Evolutionary conservation across 1,140 invertebrate species (phyloP).

Genomic region (Anoplophora glabripennis): DNA sequence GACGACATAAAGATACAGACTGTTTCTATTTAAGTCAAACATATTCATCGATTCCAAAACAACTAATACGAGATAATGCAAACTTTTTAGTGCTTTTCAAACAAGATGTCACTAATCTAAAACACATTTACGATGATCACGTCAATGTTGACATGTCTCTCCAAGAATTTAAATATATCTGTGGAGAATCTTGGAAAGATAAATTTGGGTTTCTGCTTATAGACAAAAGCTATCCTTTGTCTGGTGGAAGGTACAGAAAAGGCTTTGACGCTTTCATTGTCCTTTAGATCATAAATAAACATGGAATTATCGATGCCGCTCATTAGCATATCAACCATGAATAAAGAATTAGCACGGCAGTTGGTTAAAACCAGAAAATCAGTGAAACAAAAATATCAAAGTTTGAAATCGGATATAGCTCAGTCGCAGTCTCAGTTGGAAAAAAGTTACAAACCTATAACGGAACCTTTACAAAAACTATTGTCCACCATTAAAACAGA

Average conservation of each 20-base stretch:
- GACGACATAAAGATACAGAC: conserved; percentile 34
- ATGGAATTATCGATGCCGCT: no score
- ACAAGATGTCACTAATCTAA: conserved; percentile 46
- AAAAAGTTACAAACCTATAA: no score
- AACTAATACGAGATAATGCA: conserved; percentile 46
- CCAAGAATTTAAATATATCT: conserved; percentile 38
- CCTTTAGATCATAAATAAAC: no score
- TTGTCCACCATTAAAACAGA: no score
- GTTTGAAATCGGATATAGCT: no score
- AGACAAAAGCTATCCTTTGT: conserved; percentile 32
- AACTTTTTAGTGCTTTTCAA: conserved; percentile 45
- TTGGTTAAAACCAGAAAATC: no score
- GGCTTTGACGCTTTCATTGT: conserved; percentile 22
- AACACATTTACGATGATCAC: conserved; percentile 46
- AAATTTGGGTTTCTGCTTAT: conserved; percentile 38
- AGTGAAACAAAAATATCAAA: no score
- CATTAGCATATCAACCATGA: no score
- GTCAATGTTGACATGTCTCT: conserved; percentile 42
- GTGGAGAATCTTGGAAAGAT: conserved; percentile 32
- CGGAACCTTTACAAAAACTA: no score
- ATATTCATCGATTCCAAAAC: conserved; percentile 46
- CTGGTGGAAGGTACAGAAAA: conserved; percentile 36
- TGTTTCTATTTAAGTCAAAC: conserved; percentile 44
- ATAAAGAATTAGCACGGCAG: no score
- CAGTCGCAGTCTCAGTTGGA: no score